These are phyloP conservation scores for Phainopepla nitens DNA, from an alignment of 2,113 vertebrate genomes.

Conservation along the genomic window DNA sequence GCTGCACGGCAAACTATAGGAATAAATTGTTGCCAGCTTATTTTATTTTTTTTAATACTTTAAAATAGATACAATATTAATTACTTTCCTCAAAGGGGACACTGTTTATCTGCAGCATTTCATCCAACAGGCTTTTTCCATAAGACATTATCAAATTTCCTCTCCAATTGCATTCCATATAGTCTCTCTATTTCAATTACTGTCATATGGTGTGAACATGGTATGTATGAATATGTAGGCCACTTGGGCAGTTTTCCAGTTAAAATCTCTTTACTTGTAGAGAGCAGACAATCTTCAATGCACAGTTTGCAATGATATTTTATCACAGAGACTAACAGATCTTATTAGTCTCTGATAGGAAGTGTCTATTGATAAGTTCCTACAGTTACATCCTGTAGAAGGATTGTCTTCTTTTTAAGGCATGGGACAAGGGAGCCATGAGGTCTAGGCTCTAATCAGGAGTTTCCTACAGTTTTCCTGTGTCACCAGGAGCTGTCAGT, in stretches of 20 bases:
- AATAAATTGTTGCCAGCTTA: neutral
- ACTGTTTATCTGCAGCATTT: constrained; percentile 53
- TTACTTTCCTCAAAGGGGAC: constrained; percentile 24
- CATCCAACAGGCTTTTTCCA: constrained; percentile 57
- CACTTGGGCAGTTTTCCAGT: constrained; percentile 61
- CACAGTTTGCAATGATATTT: constrained; percentile 26
- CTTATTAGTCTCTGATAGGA: constrained; percentile 27
- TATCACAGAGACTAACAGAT: constrained; percentile 43
- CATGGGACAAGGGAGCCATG: constrained; percentile 13
- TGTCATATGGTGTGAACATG: constrained; percentile 59
- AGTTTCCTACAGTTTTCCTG: constrained; percentile 17
- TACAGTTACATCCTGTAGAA: constrained; percentile 40
- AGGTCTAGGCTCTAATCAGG: constrained; percentile 43
- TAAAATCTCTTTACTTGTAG: constrained; percentile 35
- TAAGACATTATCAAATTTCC: constrained; percentile 51
- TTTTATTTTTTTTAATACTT: neutral
- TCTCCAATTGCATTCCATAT: constrained; percentile 36
- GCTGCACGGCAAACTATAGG: neutral
- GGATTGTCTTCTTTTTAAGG: neutral
- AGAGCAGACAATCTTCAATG: constrained; percentile 35
- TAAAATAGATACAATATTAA: neutral
- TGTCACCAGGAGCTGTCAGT: neutral
- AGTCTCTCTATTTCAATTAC: constrained; percentile 57
- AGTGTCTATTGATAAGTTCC: constrained; percentile 58
- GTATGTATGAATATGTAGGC: constrained; percentile 54